Percentiles rank a stretch among this genome's conserved stretches.
phyloP scores from a whole-genome alignment of 2,888 invertebrate species.

The Tricholauxania praeusta region DNA sequence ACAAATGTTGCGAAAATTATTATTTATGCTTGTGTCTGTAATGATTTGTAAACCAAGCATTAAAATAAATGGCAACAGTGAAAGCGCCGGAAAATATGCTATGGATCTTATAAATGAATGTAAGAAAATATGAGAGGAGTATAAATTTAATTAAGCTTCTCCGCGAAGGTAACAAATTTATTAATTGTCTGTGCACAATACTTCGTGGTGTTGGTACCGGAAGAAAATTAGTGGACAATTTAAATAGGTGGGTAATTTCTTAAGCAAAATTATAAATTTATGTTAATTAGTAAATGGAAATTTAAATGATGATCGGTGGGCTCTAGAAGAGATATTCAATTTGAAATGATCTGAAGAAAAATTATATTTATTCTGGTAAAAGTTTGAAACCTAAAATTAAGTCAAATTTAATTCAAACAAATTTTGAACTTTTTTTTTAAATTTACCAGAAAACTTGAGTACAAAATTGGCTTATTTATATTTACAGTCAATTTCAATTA shows the following conservation, averaged over 20 bases:
- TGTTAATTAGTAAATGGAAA: too few species aligned
- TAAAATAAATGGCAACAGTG: constrained; percentile 43
- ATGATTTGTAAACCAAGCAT: constrained; percentile 47
- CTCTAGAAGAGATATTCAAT: too few species aligned
- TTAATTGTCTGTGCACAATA: constrained; percentile 1
- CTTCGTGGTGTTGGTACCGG: neutral
- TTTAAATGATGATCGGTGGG: too few species aligned
- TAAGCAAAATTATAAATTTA: too few species aligned
- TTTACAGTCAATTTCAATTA: too few species aligned
- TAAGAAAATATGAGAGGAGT: neutral
- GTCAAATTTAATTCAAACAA: too few species aligned
- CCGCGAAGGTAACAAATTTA: neutral
- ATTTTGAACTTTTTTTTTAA: too few species aligned
- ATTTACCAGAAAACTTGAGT: too few species aligned
- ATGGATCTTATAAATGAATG: neutral
- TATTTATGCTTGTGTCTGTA: constrained; percentile 46
- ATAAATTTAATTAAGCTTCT: constrained; percentile 7
- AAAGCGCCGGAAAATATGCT: constrained; percentile 15
- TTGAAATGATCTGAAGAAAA: too few species aligned
- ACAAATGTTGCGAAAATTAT: constrained; percentile 35
- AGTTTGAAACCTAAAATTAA: too few species aligned
- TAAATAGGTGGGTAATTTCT: neutral
- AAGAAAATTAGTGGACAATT: constrained; percentile 13
- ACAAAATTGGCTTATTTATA: too few species aligned
- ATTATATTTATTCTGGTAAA: too few species aligned